Conservation (phyloP, 2,888 invertebrate genomes). For the Parapristionchus giblindavisi region DNA sequence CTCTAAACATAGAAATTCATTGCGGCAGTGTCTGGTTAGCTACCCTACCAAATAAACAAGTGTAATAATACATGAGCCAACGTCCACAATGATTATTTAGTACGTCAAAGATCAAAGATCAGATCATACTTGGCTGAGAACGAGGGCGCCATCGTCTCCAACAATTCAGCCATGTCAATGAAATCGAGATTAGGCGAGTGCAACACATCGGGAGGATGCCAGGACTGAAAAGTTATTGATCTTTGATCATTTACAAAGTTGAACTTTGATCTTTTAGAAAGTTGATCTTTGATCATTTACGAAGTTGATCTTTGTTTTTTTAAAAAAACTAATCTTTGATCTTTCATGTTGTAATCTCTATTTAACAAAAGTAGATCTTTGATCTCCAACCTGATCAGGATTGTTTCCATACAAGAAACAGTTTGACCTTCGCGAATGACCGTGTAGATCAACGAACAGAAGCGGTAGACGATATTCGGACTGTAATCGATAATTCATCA, state of each 20-base stretch:
- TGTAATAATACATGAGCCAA: too few relatives aligned
- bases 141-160: conserved; percentile 46
- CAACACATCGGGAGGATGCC: conserved; percentile 26
- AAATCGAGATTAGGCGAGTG: conserved; percentile 38
- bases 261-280: too few relatives aligned
- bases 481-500: conserved; percentile 12
- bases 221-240: conserved; percentile 15
- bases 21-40: too few relatives aligned
- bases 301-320: too few relatives aligned
- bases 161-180: conserved; percentile 44
- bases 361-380: too few relatives aligned
- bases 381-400: conserved; percentile 62
- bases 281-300: too few relatives aligned
- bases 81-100: not conserved
- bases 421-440: conserved; percentile 90
- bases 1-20: too few relatives aligned
- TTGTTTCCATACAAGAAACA: conserved; percentile 94
- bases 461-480: conserved; percentile 45
- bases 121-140: conserved; percentile 40
- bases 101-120: not conserved
- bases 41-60: too few relatives aligned
- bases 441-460: conserved; percentile 91
- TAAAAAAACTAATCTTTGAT: too few relatives aligned
- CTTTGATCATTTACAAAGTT: not conserved
- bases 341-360: too few relatives aligned